A percentile compares a stretch with the other conserved stretches of the same genome.
phyloP scores from a whole-genome alignment of 2,888 invertebrate genomes.

The Hoplodrina ambigua region DNA sequence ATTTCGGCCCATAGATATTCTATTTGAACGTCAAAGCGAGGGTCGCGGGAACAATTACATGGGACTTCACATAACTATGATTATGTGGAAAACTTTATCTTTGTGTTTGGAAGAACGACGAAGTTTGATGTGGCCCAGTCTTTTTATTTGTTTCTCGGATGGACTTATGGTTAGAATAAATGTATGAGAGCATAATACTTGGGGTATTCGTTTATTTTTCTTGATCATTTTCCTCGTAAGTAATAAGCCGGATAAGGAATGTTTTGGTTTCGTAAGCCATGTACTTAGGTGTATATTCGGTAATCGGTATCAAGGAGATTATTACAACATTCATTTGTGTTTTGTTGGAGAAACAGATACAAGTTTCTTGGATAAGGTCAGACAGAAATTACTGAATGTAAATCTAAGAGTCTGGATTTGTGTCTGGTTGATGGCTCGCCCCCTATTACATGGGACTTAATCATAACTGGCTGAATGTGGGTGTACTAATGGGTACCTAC shows the following conservation, averaged over 20 bases:
- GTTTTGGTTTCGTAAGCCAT: slow-evolving; percentile 18
- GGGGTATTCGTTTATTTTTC: slow-evolving; percentile 48
- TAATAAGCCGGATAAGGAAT: slow-evolving; percentile 4
- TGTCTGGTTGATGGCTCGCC: no score
- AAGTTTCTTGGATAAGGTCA: background rate
- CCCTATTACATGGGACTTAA: no score
- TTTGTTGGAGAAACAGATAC: background rate
- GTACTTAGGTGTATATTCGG: background rate
- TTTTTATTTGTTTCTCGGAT: slow-evolving; percentile 59
- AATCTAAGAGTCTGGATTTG: no score
- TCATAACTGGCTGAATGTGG: no score
- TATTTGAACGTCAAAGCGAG: slow-evolving; percentile 53
- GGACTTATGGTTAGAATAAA: slow-evolving; percentile 51
- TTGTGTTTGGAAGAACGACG: slow-evolving; percentile 41
- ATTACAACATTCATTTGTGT: no score
- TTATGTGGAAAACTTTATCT: slow-evolving; percentile 59
- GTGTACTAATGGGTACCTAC: no score
- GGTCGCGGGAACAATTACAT: slow-evolving; percentile 58
- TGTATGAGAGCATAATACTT: slow-evolving; percentile 46
- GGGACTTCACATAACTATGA: slow-evolving; percentile 45
- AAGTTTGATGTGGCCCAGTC: slow-evolving; percentile 49
- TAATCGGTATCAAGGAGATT: background rate
- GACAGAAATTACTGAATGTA: no score
- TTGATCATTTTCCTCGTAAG: slow-evolving; percentile 49
- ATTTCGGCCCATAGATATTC: slow-evolving; percentile 48